Evolutionary conservation across 2,888 invertebrate genomes (phyloP).

Genomic region (Spodoptera picta): DNA sequence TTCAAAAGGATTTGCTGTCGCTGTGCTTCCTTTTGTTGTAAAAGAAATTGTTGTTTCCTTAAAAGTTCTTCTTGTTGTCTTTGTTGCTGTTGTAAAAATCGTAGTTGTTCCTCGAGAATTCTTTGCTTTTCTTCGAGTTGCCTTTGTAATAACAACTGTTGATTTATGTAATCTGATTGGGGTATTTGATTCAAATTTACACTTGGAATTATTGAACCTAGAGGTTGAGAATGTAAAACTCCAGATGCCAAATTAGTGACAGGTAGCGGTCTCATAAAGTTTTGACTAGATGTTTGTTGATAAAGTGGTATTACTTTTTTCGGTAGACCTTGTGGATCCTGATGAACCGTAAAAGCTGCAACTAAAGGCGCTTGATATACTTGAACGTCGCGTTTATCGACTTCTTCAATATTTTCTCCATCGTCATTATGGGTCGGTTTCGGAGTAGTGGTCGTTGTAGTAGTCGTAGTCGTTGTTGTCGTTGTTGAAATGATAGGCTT

Average conservation of each 20-base stretch:
- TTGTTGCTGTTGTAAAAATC: constrained; percentile 90
- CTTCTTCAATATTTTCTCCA: constrained; percentile 91
- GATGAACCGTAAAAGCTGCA: constrained; percentile 95
- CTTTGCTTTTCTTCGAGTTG: constrained; percentile 91
- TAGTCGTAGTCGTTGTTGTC: constrained; percentile 82
- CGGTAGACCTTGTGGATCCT: constrained; percentile 93
- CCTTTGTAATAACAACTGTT: constrained; percentile 79
- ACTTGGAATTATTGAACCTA: constrained; percentile 53
- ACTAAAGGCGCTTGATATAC: constrained; percentile 94
- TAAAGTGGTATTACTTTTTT: constrained; percentile 93
- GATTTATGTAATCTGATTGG: constrained; percentile 72
- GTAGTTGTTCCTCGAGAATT: constrained; percentile 91
- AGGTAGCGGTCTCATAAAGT: constrained; percentile 57
- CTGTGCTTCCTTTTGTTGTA: constrained; percentile 83
- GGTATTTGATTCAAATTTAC: constrained; percentile 60
- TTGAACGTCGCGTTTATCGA: constrained; percentile 92
- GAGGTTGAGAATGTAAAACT: constrained; percentile 58
- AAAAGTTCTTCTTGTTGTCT: constrained; percentile 91
- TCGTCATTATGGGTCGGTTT: constrained; percentile 91
- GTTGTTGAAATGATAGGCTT: constrained; percentile 60
- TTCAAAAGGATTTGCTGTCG: constrained; percentile 73
- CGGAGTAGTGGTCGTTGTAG: constrained; percentile 89
- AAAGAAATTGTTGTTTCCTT: constrained; percentile 90
- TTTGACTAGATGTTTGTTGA: constrained; percentile 78
- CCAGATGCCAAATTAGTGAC: constrained; percentile 59